Conservation (phyloP, 2,113 vertebrate species). For the Xenopus tropicalis region UCB_Xtro_10.0 CM004451.2:86109501-86110000, state of each 20-base stretch:
- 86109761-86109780: conserved; percentile 27
- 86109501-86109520: too few relatives aligned
- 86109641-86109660: background rate
- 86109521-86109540: too few relatives aligned
- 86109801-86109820: conserved; percentile 38
- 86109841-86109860: conserved; percentile 9
- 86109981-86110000: background rate
- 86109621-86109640: background rate
- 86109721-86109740: conserved; percentile 18
- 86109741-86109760: conserved; percentile 8
- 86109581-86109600: too few relatives aligned
- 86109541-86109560: too few relatives aligned
- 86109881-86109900: background rate
- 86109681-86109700: background rate
- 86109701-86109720: conserved; percentile 15
- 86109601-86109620: too few relatives aligned
- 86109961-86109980: background rate
- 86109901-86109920: background rate
- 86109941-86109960: background rate
- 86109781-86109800: conserved; percentile 35
- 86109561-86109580: too few relatives aligned
- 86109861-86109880: background rate
- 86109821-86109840: conserved; percentile 19
- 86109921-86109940: background rate
- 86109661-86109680: conserved; percentile 1